Conservation (phyloP, 2,797 vertebrate species). For the Myotis daubentonii region DNA sequence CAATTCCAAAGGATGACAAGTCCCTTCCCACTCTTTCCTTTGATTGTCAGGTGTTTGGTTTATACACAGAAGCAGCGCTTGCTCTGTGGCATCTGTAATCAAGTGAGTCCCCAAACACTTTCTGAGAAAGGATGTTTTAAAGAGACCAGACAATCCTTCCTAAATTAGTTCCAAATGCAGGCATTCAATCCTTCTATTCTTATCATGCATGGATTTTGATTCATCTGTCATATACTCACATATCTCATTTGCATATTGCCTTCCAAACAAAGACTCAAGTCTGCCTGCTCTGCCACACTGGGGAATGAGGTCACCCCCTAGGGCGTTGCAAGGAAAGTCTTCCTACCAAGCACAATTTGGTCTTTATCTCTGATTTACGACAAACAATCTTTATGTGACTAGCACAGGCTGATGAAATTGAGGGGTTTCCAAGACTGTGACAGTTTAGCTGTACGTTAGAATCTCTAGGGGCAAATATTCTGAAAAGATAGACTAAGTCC, state of each 20-base stretch:
- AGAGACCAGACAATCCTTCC: constrained; percentile 59
- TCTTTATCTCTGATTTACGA: not conserved
- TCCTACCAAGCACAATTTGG: not conserved
- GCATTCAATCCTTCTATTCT: not conserved
- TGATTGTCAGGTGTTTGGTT: constrained; percentile 75
- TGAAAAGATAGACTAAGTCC: not conserved
- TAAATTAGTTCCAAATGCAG: constrained; percentile 71
- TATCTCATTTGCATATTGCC: constrained; percentile 24
- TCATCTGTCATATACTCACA: constrained; percentile 41
- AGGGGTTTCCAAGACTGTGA: not conserved
- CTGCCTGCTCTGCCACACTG: not conserved
- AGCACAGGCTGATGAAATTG: not conserved
- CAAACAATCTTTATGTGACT: not conserved
- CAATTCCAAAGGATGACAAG: constrained; percentile 62
- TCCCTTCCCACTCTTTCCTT: constrained; percentile 56
- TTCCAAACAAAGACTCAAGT: not conserved
- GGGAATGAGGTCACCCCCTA: constrained; percentile 4
- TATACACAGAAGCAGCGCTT: constrained; percentile 55
- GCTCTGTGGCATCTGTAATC: constrained; percentile 71
- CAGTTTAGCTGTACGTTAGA: not conserved
- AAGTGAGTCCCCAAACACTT: constrained; percentile 67
- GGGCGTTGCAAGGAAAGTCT: not conserved
- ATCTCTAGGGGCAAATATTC: not conserved
- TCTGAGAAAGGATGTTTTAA: constrained; percentile 56
- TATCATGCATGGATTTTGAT: constrained; percentile 25